Evolutionary conservation across 2,888 invertebrate species (phyloP), one percentile per base, ranked within the genome.

Genomic region (Parnassius mnemosyne): DNA sequence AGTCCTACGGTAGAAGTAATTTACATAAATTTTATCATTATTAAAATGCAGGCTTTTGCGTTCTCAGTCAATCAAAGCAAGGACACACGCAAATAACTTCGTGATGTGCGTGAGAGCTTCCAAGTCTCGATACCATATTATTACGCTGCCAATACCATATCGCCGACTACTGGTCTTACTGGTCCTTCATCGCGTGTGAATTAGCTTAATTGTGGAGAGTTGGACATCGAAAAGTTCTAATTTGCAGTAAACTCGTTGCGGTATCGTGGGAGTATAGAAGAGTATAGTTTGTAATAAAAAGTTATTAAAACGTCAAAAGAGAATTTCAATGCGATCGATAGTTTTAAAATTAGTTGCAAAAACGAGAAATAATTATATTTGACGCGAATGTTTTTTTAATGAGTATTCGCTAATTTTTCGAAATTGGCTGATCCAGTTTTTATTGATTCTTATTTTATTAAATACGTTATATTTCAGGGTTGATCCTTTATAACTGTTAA

Each of bases 121-220:
- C 67, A 69, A 52, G 47, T n/a, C 20, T 61, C 64, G 66, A 62
- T 65, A 76, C 70, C 81, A 79, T 68, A 62, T 85, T 75, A 90
- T 90, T 90, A 90, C 76, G 65, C 67, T 84, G 81, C 83, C 83
- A 83, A 79, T 79, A 75, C 75, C 75, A 75, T 74, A 79, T 80
- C 81, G 74, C 71, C 62, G 78, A 83, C 90, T 87, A 89, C 90
- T 85, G 85, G 90, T 89, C 80, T 89, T 89, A 75, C 85, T 71
- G 77, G 82, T 72, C 73, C 68, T 57, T 66, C 75, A 79, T 85
- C 77, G 84, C 86, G 85, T 85, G 85, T 79, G 73, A 77, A 84
- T 85, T 78, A 81, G 71, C 81, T 83, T 87, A 85, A 89, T 90
- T 85, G 81, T 83, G 77, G 82, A 85, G 86, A 84, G 81, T 77